Percentiles rank a stretch among this genome's conserved stretches.
These are phyloP conservation scores for Bombus confusus DNA, from an alignment of 1,140 invertebrate species.

Conservation along the genomic window DNA sequence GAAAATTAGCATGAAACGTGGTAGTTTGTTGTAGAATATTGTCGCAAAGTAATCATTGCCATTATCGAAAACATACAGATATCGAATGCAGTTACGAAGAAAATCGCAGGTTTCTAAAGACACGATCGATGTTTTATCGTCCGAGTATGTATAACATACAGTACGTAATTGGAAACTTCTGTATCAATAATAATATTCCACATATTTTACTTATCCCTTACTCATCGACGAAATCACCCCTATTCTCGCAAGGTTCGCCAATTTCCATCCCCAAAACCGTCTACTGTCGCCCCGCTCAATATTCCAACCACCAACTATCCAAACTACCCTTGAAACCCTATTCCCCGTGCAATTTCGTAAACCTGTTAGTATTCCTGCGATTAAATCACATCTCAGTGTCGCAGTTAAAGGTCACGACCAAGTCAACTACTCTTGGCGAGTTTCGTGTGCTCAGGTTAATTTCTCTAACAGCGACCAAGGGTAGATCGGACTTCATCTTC, in stretches of 20 bases:
- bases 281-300: background rate
- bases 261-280: background rate
- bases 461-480: background rate
- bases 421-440: background rate
- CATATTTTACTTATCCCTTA: background rate
- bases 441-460: background rate
- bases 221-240: background rate
- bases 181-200: background rate
- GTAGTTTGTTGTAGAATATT: background rate
- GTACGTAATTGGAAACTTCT: background rate
- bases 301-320: background rate
- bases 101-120: background rate
- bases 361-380: background rate
- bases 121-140: background rate
- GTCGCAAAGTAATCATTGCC: background rate
- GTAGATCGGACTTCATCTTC: too few species aligned
- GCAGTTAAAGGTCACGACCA: slow-evolving; percentile 6
- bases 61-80: background rate
- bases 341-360: background rate
- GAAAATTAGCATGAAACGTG: background rate
- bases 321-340: background rate
- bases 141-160: background rate
- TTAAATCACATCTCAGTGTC: slow-evolving; percentile 34
- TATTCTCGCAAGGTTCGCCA: background rate
- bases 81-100: too few species aligned